Evolutionary conservation across 1,140 invertebrate species (phyloP), one percentile per base, ranked within the genome.

Genomic region (Drosophila pectinifera): DNA sequence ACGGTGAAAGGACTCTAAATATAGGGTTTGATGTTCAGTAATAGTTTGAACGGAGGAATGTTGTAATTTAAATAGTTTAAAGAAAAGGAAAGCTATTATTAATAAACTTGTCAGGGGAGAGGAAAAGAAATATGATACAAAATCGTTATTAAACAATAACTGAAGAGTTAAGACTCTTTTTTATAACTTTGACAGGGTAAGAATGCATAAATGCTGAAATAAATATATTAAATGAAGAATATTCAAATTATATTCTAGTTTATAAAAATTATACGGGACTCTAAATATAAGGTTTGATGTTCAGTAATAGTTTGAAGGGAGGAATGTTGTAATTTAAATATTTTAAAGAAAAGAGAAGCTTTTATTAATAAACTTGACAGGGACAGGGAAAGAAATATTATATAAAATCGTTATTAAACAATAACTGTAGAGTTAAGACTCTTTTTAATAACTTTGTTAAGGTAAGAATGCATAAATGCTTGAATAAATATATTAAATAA

Each of bases 11-110:
- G 5, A 5, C 10, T 42, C 5, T 1, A 16, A 48, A 11, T 11
- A 0, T 6, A 16, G n/a, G n/a, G 59, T 68, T 68, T 65, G 64
- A 68, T 68, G 61, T 68, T 65, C 26, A 34, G 63, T 31, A 41
- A 43, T 11, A 28, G 42, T 63, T 36, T 20, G 18, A 48, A 31
- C 18, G 1, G 7, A 26, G 42, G 63, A 49, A 48, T 34, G 46
- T 53, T 24, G 20, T 26, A 22, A 31, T 24, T 65, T 18, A 53
- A 65, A 49, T 67, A 67, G 24, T 49, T 51, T 6, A 11, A 48
- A 20, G 26, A 3, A 51, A 8, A 0, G 5, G 13, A 1, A 20
- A 51, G 6, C 7, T n/a, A 51, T 51, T 36, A 36, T 36, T 36
- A n/a, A 53, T 22, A 20, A 11, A 34, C 31, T 0, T 28, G 11